Evolutionary conservation across 1,140 invertebrate species (phyloP).

Genomic region (Bombus confusus): DNA sequence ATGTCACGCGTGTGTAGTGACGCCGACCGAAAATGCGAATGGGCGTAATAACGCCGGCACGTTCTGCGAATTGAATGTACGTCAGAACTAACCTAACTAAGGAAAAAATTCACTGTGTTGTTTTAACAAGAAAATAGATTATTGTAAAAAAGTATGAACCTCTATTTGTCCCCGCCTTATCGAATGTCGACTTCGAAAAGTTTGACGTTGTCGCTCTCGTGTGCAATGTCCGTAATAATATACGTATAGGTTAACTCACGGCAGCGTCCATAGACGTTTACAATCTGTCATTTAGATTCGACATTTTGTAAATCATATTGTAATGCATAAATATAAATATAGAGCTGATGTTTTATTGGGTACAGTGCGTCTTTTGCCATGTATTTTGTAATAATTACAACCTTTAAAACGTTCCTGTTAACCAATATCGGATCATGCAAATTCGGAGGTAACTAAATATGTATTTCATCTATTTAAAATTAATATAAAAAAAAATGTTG

Average conservation of each 20-base stretch:
- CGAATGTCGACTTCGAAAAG: conserved; percentile 19
- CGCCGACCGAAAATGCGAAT: conserved; percentile 62
- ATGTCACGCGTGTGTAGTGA: conserved; percentile 55
- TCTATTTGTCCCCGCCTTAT: background rate
- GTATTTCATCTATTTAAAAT: background rate
- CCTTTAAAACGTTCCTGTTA: conserved; percentile 34
- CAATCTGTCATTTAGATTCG: conserved; percentile 34
- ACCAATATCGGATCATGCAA: conserved; percentile 12
- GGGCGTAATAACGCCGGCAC: conserved; percentile 64
- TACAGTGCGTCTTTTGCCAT: conserved; percentile 40
- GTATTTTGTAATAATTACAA: conserved; percentile 42
- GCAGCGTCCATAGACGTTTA: conserved; percentile 45
- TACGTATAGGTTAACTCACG: conserved; percentile 56
- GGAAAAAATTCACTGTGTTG: conserved; percentile 5
- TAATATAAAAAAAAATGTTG: background rate
- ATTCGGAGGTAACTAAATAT: conserved; percentile 40
- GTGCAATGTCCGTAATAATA: conserved; percentile 28
- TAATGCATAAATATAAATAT: conserved; percentile 39
- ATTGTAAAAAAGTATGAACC: conserved; percentile 35
- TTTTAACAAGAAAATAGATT: background rate
- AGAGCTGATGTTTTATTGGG: conserved; percentile 17
- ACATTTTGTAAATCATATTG: conserved; percentile 38
- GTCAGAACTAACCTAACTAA: conserved; percentile 70
- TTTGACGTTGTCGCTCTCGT: conserved; percentile 23
- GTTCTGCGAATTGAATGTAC: conserved; percentile 53